Conservation (phyloP, 2,888 invertebrate genomes). For the Dryobota labecula region DNA sequence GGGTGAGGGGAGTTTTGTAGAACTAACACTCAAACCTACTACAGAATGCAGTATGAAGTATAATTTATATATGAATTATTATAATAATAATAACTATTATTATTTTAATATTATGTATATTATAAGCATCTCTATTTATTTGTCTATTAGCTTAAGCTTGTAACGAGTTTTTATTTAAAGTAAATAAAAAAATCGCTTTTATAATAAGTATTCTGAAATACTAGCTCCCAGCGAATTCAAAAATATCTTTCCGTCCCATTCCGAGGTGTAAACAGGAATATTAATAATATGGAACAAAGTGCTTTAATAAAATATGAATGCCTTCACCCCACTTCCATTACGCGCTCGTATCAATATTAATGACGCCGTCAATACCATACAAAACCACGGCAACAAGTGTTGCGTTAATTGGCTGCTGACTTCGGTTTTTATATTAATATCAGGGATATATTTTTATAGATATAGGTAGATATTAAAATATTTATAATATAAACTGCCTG, state of each 20-base stretch:
- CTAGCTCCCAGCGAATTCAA: not conserved
- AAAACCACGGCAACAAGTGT: conserved; percentile 33
- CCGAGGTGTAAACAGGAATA: conserved; percentile 4
- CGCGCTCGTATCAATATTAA: conserved; percentile 38
- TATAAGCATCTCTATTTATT: not conserved
- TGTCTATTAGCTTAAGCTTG: not conserved
- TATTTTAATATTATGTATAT: too few relatives aligned
- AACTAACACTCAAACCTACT: not conserved
- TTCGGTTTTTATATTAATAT: not conserved
- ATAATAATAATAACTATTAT: too few relatives aligned
- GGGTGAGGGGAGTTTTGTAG: not conserved
- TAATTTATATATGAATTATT: too few relatives aligned
- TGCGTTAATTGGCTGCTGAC: conserved; percentile 9
- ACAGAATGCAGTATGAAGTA: not conserved
- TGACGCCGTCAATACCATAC: conserved; percentile 36
- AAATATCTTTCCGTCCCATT: not conserved
- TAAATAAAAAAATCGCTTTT: too few relatives aligned
- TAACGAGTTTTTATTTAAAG: too few relatives aligned
- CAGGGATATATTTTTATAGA: not conserved
- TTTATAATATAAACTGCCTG: not conserved
- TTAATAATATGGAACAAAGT: conserved; percentile 5
- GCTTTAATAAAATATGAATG: conserved; percentile 29
- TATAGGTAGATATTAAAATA: not conserved
- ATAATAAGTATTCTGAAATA: not conserved
- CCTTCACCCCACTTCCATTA: conserved; percentile 27